A percentile compares a stretch with the other conserved stretches of the same genome.
Evolutionary conservation across 1,140 invertebrate genomes (phyloP).

Genomic region (Bombus pyrosoma): DNA sequence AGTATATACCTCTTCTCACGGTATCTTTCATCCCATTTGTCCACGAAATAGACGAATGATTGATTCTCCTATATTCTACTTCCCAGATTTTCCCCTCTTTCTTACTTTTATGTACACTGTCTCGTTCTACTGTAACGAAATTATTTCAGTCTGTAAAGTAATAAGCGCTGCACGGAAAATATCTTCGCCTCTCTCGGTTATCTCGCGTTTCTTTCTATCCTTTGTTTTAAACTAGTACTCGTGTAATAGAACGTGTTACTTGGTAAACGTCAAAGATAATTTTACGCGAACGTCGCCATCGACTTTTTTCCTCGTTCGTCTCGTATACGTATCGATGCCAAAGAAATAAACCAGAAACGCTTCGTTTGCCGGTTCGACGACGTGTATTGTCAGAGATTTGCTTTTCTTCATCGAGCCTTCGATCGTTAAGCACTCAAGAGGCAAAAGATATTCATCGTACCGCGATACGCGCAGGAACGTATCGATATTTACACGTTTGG

Average conservation of each 20-base stretch:
- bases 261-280: neutral
- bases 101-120: conserved; percentile 77
- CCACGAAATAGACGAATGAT: conserved; percentile 70
- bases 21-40: conserved; percentile 37
- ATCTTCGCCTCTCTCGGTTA: neutral
- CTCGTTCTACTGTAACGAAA: conserved; percentile 75
- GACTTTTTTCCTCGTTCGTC: neutral
- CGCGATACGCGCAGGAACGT: neutral
- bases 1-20: conserved; percentile 70
- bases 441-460: conserved; percentile 30
- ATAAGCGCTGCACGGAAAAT: conserved; percentile 37
- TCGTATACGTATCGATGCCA: conserved; percentile 46
- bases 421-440: conserved; percentile 5
- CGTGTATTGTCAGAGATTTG: conserved; percentile 5
- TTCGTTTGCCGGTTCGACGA: neutral
- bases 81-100: conserved; percentile 45
- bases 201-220: neutral
- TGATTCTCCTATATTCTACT: conserved; percentile 63
- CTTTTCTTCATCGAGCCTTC: neutral
- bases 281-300: neutral
- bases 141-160: conserved; percentile 61
- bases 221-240: neutral
- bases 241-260: neutral
- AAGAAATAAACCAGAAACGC: conserved; percentile 1
- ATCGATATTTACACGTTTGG: conserved; percentile 55